Base-by-base conservation (phyloP, 53 echinoderm and acorn worm species). In the Echinarachnius parma region DNA sequence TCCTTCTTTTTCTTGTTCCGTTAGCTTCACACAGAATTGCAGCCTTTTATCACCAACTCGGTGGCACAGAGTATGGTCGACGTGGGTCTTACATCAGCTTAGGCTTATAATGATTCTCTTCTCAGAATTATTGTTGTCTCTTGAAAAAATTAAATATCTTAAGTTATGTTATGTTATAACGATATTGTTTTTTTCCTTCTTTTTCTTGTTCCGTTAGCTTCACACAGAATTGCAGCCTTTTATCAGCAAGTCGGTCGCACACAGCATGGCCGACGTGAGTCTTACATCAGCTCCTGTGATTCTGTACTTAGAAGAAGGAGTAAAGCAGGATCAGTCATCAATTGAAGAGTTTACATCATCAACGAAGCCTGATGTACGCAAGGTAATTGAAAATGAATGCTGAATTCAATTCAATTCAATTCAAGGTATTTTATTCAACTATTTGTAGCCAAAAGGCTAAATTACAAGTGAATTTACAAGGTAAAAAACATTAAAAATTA, bases 281-380 rank as follows among this genome's bases (percentile, higher is more conserved):
- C 77, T 89, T 42, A 84, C 70, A 35, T 89, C 89, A 21, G 84
- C 85, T 37, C 84, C 81, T 37, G 89, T 84, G 32, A 47, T 84
- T 11, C 64, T 79, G 32, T 81, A 85, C 70, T 27, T 84, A 23
- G 77, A 84, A 65, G 34, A 45, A 24, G 46, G 60, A 2, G 25
- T 22, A 16, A 29, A 76, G 60, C 47, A 80, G 37, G 77, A 47
- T 82, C 20, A 77, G 77, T 45, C 44, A 75, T 37, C 62, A 84
- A 64, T 32, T 52, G 66, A 61, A 61, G 23, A 31, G 55, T 23
- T 27, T 28, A 34, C 21, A 28, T n/a, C 34, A 23, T 34, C 76
- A 60, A 30, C 28, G 21, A 83, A 46, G 27, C 21, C 63, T 54
- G 54, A 55, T 26, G 14, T 39, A 25, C 45, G 48, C 44, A 66